Evolutionary conservation across 2,888 invertebrate genomes (phyloP).

Genomic region (Spodoptera picta): DNA sequence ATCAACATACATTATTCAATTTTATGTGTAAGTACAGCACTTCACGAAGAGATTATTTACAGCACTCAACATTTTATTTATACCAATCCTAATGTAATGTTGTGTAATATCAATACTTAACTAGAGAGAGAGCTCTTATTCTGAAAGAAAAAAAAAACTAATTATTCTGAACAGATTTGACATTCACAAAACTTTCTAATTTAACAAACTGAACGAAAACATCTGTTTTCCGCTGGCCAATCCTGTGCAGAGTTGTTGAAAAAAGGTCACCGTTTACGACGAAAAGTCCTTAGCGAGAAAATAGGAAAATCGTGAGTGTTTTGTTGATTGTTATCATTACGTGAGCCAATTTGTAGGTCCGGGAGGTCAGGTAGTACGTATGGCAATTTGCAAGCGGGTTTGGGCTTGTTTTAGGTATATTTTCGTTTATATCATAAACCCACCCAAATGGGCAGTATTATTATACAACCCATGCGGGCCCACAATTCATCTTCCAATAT

Average conservation of each 20-base stretch:
- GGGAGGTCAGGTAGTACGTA: slow-evolving; percentile 58
- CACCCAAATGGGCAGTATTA: slow-evolving; percentile 9
- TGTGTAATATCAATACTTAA: no score
- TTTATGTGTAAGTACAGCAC: no score
- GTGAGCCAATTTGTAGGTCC: slow-evolving; percentile 43
- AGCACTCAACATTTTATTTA: not conserved
- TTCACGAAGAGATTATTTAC: not conserved
- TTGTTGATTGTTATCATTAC: slow-evolving; percentile 56
- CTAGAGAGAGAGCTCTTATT: no score
- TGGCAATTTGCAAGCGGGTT: slow-evolving; percentile 57
- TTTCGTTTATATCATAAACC: slow-evolving; percentile 50
- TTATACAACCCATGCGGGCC: slow-evolving; percentile 37
- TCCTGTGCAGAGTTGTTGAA: slow-evolving; percentile 11
- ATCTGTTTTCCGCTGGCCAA: slow-evolving; percentile 16
- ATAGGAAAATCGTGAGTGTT: slow-evolving; percentile 40
- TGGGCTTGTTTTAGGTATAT: slow-evolving; percentile 47
- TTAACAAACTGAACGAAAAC: slow-evolving; percentile 27
- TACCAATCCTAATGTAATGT: no score
- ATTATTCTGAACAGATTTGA: not conserved
- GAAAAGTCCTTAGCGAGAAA: slow-evolving; percentile 38
- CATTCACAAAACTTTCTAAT: slow-evolving; percentile 15
- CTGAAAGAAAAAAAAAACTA: no score
- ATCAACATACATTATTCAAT: slow-evolving; percentile 2
- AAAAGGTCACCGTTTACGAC: slow-evolving; percentile 39
- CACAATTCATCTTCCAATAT: slow-evolving; percentile 55